These are phyloP conservation scores for Tillus elongatus DNA, from an alignment of 2,888 invertebrate genomes.

Conservation along the genomic window DNA sequence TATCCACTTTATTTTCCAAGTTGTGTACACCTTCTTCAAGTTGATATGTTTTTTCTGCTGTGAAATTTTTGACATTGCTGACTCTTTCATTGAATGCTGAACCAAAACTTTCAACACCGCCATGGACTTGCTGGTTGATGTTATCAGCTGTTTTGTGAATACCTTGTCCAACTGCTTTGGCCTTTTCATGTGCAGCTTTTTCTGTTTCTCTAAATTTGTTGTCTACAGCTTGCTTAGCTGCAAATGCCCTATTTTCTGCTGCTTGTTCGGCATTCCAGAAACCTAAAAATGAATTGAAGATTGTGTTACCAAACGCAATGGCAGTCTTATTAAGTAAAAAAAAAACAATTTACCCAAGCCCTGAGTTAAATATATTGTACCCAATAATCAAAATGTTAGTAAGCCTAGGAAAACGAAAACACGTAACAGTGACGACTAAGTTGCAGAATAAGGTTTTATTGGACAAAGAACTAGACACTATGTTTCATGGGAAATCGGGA, in stretches of 20 bases:
- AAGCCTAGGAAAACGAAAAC: no score
- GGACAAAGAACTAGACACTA: no score
- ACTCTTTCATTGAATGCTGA: background rate
- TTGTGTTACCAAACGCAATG: no score
- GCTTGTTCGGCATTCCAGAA: background rate
- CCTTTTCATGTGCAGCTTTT: slow-evolving; percentile 19
- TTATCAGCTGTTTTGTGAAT: background rate
- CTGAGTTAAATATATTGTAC: no score
- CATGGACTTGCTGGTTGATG: background rate
- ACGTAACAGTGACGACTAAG: no score
- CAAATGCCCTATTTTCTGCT: background rate
- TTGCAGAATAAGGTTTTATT: no score
- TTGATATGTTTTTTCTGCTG: background rate
- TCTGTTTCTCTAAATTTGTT: slow-evolving; percentile 53
- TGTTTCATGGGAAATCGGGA: no score
- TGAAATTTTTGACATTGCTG: background rate
- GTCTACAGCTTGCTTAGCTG: slow-evolving; percentile 49
- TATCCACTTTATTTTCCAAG: no score
- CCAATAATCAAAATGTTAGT: no score
- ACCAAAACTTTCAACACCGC: background rate
- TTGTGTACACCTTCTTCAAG: background rate
- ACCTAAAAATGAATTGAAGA: no score
- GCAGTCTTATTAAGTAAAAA: no score
- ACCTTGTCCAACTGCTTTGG: slow-evolving; percentile 7
- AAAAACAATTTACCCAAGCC: no score